These are phyloP conservation scores for Tragelaphus imberbis DNA, from an alignment of 2,113 vertebrate species.

Conservation along the genomic window DNA sequence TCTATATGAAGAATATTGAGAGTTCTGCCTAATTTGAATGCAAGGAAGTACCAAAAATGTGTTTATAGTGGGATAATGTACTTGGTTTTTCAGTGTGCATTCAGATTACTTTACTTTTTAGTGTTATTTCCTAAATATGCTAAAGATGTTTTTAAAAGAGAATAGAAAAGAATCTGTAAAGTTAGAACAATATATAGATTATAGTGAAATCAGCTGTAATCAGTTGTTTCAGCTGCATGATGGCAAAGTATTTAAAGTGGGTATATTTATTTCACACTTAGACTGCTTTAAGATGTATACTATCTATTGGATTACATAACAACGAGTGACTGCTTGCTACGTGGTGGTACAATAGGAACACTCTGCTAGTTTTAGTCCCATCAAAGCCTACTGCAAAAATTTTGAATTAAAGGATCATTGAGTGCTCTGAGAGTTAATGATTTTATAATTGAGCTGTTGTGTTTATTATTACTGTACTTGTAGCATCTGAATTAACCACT, in stretches of 20 bases:
- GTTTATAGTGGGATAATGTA: background rate
- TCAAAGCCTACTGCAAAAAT: background rate
- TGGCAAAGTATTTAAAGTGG: background rate
- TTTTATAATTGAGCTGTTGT: background rate
- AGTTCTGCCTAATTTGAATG: background rate
- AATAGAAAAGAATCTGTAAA: background rate
- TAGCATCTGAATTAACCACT: background rate
- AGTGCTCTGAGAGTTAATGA: background rate
- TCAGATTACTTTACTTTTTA: background rate
- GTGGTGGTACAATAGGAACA: background rate
- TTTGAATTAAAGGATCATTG: constrained; percentile 25
- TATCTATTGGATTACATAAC: background rate
- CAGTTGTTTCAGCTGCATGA: background rate
- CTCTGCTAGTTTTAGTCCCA: background rate
- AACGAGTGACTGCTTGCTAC: background rate
- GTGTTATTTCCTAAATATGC: background rate
- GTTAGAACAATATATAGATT: background rate
- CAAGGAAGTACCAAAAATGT: background rate
- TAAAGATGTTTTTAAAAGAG: background rate
- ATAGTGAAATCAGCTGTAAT: background rate
- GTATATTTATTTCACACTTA: background rate
- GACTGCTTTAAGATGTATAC: background rate
- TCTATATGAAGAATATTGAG: background rate
- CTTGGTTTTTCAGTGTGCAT: background rate
- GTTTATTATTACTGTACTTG: constrained; percentile 16